Percentiles rank a stretch among this genome's conserved stretches.
These are phyloP conservation scores for Callitettix versicolor DNA, from an alignment of 1,140 invertebrate species.

Conservation along the genomic window DNA sequence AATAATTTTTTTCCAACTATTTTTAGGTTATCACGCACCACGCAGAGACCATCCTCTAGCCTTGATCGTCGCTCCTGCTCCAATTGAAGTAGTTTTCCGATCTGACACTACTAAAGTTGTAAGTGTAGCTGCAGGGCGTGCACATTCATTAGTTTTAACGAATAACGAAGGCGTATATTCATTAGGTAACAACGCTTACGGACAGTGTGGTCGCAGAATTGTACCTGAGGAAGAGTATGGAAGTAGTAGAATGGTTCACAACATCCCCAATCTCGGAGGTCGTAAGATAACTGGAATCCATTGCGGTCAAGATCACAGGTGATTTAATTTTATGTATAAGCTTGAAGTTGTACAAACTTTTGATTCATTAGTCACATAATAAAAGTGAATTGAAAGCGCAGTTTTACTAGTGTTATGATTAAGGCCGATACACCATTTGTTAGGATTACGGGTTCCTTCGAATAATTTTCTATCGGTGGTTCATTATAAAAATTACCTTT, in stretches of 20 bases:
- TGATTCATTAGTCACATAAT: no score
- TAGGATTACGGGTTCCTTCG: no score
- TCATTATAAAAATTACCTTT: no score
- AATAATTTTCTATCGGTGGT: no score
- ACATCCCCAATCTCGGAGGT: conserved; percentile 51
- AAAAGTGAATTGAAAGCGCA: no score
- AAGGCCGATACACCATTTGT: no score
- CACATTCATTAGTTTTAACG: conserved; percentile 74
- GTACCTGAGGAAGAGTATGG: conserved; percentile 67
- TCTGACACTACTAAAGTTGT: conserved; percentile 38
- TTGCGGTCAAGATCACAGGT: conserved; percentile 84
- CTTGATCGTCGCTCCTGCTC: conserved; percentile 60
- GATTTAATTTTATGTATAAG: conserved; percentile 21
- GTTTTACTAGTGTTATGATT: no score
- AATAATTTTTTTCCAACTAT: conserved; percentile 1
- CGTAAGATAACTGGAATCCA: conserved; percentile 53
- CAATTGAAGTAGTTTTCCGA: conserved; percentile 59
- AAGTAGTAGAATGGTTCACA: conserved; percentile 49
- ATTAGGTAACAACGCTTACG: conserved; percentile 86
- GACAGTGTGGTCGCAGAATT: conserved; percentile 82
- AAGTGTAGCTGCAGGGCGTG: conserved; percentile 69
- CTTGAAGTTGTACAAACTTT: conserved; percentile 11
- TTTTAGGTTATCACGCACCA: conserved; percentile 45
- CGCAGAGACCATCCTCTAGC: conserved; percentile 53
- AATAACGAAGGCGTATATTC: conserved; percentile 68